Percentiles rank a stretch among this genome's conserved stretches.
Conservation (phyloP, 2,113 vertebrate genomes). For the Rhynchopsitta pachyrhyncha region DNA sequence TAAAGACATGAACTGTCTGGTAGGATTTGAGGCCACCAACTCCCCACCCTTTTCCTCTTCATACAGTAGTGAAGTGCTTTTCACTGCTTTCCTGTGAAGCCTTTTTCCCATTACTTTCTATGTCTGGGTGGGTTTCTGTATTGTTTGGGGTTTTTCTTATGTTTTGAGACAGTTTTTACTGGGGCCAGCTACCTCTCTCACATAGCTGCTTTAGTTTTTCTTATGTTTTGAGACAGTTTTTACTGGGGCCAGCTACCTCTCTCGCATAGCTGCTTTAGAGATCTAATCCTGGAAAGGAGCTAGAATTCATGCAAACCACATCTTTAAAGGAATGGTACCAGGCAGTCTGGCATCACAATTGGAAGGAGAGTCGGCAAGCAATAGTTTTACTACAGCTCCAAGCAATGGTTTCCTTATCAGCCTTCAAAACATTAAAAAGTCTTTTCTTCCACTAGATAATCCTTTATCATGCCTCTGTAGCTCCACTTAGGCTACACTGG, state of each 20-base stretch:
- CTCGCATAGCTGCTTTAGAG: not conserved
- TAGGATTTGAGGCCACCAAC: not conserved
- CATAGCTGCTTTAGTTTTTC: not conserved
- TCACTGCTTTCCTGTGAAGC: not conserved
- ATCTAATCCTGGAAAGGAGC: not conserved
- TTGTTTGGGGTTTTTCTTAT: not conserved
- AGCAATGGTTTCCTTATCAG: slow-evolving; percentile 46
- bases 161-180: not conserved
- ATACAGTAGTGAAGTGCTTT: not conserved
- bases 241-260: not conserved
- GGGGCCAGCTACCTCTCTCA: not conserved
- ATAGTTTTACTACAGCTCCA: slow-evolving; percentile 13
- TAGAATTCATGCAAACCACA: not conserved
- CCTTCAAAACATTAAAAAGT: slow-evolving; percentile 50
- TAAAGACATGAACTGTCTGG: not conserved
- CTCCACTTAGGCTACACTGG: slow-evolving; percentile 30
- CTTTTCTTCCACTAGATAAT: slow-evolving; percentile 47
- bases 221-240: not conserved
- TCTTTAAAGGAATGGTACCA: not conserved
- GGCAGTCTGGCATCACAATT: not conserved
- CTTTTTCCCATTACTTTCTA: not conserved
- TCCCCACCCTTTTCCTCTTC: not conserved
- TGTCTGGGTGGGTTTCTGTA: not conserved
- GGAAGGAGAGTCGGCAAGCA: slow-evolving; percentile 6
- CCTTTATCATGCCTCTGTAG: slow-evolving; percentile 54